Conservation (phyloP, 2,888 invertebrate genomes). For the Oeneis ivallda region DNA sequence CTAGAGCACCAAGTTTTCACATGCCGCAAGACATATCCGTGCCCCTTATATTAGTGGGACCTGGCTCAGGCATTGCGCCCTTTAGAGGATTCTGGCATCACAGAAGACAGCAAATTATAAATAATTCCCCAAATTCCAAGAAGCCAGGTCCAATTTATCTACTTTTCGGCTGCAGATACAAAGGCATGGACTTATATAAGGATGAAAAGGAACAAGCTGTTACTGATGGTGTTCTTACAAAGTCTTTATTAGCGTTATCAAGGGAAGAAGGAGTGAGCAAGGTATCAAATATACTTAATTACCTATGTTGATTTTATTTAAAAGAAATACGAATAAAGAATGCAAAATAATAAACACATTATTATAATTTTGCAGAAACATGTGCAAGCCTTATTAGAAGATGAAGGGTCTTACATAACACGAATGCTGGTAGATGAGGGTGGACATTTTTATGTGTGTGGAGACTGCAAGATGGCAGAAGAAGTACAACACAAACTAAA, state of each 20-base stretch:
- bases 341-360: not conserved
- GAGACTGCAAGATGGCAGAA: slow-evolving; percentile 98
- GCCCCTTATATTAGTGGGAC: slow-evolving; percentile 93
- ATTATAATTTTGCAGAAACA: slow-evolving; percentile 85
- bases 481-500: slow-evolving; percentile 95
- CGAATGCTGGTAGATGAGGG: slow-evolving; percentile 87
- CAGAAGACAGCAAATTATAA: slow-evolving; percentile 64
- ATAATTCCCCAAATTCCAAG: slow-evolving; percentile 40
- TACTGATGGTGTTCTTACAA: slow-evolving; percentile 85
- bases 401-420: slow-evolving; percentile 89
- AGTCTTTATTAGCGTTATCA: slow-evolving; percentile 90
- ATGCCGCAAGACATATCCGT: slow-evolving; percentile 87
- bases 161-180: slow-evolving; percentile 93
- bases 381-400: slow-evolving; percentile 92
- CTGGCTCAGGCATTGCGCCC: slow-evolving; percentile 96
- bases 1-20: slow-evolving; percentile 92
- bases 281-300: slow-evolving; percentile 71
- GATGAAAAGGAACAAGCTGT: slow-evolving; percentile 89
- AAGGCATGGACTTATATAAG: slow-evolving; percentile 89
- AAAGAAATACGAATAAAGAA: not conserved
- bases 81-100: slow-evolving; percentile 97
- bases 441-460: slow-evolving; percentile 97
- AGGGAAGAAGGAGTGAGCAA: slow-evolving; percentile 88
- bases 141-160: slow-evolving; percentile 84
- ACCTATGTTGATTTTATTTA: too few relatives aligned